Evolutionary conservation across 2,797 vertebrate species (phyloP).

Genomic region (Artibeus lituratus): DNA sequence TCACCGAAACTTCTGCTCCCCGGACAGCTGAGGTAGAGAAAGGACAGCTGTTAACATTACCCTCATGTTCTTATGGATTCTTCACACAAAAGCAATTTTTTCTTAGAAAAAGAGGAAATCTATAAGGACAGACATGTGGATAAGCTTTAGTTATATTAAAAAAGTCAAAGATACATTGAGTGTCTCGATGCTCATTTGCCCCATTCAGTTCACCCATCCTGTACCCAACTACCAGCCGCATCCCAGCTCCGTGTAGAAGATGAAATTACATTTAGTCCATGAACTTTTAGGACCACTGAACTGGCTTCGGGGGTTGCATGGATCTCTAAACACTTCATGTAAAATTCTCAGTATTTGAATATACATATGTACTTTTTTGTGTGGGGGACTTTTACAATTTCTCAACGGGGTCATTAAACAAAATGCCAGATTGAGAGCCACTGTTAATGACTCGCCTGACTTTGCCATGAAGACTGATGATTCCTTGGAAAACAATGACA

Average conservation of each 20-base stretch:
- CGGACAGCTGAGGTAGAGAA: conserved; percentile 75
- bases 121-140: not conserved
- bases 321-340: not conserved
- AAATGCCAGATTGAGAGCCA: not conserved
- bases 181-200: not conserved
- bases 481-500: not conserved
- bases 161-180: not conserved
- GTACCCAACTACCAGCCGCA: not conserved
- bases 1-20: conserved; percentile 65
- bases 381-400: not conserved
- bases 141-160: not conserved
- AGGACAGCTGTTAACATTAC: conserved; percentile 62
- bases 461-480: not conserved
- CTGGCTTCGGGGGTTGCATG: not conserved
- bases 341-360: not conserved
- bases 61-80: not conserved
- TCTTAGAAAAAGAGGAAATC: not conserved
- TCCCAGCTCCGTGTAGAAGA: not conserved
- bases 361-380: not conserved
- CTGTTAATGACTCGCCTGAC: not conserved
- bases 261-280: not conserved
- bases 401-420: not conserved
- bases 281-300: not conserved
- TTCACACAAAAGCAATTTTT: not conserved
- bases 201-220: not conserved